Evolutionary conservation across 2,888 invertebrate species (phyloP).

Genomic region (Lysandra coridon): DNA sequence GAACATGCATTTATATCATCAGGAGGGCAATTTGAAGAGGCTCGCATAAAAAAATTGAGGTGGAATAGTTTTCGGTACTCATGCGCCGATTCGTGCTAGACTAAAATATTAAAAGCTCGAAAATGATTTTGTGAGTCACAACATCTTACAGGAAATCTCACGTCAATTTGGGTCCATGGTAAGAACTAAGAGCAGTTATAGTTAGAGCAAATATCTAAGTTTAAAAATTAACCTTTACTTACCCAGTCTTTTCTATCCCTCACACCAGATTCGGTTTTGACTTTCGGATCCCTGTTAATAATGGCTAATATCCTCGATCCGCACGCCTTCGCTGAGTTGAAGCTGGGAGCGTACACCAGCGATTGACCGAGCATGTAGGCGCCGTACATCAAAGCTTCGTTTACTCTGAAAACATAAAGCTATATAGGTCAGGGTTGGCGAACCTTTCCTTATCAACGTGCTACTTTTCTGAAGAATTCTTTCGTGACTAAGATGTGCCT

Average conservation of each 20-base stretch:
- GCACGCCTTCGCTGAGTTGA: constrained; percentile 83
- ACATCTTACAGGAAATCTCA: background rate
- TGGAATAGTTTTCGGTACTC: no score
- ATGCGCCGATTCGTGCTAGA: no score
- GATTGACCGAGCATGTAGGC: constrained; percentile 90
- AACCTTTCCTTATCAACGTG: no score
- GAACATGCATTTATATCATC: no score
- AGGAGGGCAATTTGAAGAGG: no score
- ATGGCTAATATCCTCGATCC: constrained; percentile 63
- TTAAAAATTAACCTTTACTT: constrained; percentile 35
- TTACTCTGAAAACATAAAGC: constrained; percentile 75
- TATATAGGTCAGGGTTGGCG: background rate
- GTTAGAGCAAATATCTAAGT: no score
- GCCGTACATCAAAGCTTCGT: constrained; percentile 88
- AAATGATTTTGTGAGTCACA: background rate
- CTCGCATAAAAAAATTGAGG: no score
- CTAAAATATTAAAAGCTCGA: background rate
- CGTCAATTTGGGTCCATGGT: no score
- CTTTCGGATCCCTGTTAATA: constrained; percentile 60
- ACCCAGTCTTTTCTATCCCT: constrained; percentile 67
- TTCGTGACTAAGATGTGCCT: no score
- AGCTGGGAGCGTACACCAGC: constrained; percentile 87
- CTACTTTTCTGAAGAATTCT: no score
- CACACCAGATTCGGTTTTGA: constrained; percentile 58
- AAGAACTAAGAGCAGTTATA: no score